Evolutionary conservation across 2,113 vertebrate species (phyloP).

Genomic region (Phrynocephalus versicolor): DNA sequence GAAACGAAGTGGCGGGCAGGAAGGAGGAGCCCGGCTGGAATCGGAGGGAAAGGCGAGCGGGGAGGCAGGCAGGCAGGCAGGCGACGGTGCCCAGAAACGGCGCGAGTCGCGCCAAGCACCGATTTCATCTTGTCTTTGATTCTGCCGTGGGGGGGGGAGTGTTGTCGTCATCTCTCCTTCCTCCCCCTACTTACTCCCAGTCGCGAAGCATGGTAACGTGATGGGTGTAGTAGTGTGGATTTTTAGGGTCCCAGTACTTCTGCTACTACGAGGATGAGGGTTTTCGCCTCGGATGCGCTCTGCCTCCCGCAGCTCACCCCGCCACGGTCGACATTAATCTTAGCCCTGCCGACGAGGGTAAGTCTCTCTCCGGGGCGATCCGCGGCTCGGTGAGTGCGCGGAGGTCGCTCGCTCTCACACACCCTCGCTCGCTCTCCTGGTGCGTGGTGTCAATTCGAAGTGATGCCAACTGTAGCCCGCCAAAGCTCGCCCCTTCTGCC

Average conservation of each 20-base stretch:
- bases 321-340: background rate
- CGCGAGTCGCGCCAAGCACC: too few species aligned
- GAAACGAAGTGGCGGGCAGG: background rate
- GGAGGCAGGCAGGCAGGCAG: too few species aligned
- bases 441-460: background rate
- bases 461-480: conserved; percentile 1
- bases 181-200: background rate
- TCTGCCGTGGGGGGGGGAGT: background rate
- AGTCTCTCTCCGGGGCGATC: background rate
- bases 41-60: too few species aligned
- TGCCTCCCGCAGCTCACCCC: too few species aligned
- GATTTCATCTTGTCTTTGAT: background rate
- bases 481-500: background rate
- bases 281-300: background rate
- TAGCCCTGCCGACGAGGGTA: background rate
- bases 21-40: background rate
- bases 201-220: conserved; percentile 54
- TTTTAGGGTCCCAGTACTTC: background rate
- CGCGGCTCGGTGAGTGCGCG: too few species aligned
- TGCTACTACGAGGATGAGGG: too few species aligned
- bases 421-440: too few species aligned
- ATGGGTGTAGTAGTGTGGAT: conserved; percentile 23
- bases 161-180: too few species aligned
- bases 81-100: too few species aligned
- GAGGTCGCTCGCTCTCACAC: too few species aligned